These are phyloP conservation scores for Galaxea fascicularis DNA, from an alignment of 92 coral and sea anemone genomes.

Conservation along the genomic window DNA sequence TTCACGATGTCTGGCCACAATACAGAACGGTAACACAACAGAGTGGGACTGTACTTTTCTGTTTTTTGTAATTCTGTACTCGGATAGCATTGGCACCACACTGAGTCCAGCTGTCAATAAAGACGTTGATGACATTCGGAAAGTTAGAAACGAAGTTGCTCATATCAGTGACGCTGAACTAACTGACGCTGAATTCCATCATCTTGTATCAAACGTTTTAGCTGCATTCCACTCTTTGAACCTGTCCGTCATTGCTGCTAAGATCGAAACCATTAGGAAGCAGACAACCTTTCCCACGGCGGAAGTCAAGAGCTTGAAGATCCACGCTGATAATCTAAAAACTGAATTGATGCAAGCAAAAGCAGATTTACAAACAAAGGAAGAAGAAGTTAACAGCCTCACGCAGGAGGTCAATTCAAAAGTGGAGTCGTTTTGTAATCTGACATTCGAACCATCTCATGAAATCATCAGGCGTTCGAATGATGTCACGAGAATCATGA, in stretches of 20 bases:
- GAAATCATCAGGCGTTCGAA: neutral
- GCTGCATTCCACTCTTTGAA: conserved; percentile 30
- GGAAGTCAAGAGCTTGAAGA: neutral
- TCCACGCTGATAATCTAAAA: neutral
- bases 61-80: neutral
- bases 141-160: conserved; percentile 45
- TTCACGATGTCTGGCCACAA: neutral
- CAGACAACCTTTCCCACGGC: conserved; percentile 43
- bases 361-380: neutral
- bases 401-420: neutral
- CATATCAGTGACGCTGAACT: conserved; percentile 36
- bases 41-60: conserved; percentile 4
- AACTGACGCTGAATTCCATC: conserved; percentile 40
- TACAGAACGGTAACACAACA: neutral
- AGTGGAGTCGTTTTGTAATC: neutral
- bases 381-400: neutral
- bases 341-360: neutral
- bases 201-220: conserved; percentile 8
- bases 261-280: conserved; percentile 36
- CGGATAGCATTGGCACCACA: conserved; percentile 38
- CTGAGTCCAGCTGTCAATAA: conserved; percentile 2
- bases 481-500: neutral
- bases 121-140: conserved; percentile 35
- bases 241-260: neutral
- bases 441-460: neutral